Evolutionary conservation across 2,113 vertebrate genomes (phyloP).

Genomic region (Delphinapterus leucas): DNA sequence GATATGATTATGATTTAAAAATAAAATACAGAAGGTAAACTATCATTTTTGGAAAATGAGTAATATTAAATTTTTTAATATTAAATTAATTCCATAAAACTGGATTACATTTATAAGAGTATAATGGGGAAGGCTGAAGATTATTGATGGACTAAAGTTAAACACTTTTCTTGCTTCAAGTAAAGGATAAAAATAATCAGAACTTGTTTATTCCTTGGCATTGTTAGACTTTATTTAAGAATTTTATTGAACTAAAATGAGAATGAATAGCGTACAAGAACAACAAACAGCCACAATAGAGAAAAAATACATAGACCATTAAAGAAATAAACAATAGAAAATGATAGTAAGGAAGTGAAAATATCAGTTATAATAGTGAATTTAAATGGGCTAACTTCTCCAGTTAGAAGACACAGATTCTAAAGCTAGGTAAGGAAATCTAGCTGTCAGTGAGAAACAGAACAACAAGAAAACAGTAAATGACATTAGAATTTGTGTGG

Average conservation of each 20-base stretch:
- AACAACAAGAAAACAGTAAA: not conserved
- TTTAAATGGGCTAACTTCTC: not conserved
- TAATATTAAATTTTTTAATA: not conserved
- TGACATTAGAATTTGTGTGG: not conserved
- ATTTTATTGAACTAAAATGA: not conserved
- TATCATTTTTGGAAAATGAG: not conserved
- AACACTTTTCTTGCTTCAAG: not conserved
- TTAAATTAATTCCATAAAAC: not conserved
- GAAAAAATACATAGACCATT: not conserved
- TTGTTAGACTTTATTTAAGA: not conserved
- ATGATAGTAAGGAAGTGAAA: not conserved
- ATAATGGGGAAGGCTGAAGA: not conserved
- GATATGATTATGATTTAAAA: not conserved
- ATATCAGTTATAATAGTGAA: not conserved
- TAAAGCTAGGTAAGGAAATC: not conserved
- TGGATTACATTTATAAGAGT: not conserved
- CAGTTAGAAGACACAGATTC: not conserved
- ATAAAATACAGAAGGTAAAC: not conserved
- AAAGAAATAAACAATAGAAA: not conserved
- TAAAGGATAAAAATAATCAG: not conserved
- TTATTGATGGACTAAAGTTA: not conserved
- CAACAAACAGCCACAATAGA: not conserved
- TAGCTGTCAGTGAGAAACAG: not conserved
- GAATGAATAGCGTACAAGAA: not conserved
- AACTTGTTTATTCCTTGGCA: not conserved